A percentile compares a stretch with the other conserved stretches of the same genome.
Evolutionary conservation across 2,797 vertebrate species (phyloP).

Genomic region (Coendou prehensilis): DNA sequence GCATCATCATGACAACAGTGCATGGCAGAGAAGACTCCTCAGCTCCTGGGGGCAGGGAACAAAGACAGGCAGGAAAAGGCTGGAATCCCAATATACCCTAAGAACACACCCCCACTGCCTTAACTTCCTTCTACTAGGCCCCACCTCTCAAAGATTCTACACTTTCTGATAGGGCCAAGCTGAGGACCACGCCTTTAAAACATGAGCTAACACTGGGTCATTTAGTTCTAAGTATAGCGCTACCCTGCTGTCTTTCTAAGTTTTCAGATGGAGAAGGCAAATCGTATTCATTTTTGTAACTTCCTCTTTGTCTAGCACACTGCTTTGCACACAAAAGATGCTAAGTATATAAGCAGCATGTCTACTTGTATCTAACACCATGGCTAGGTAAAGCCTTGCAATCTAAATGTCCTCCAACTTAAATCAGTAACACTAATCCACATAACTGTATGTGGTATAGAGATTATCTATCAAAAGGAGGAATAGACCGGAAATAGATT

Average conservation of each 20-base stretch:
- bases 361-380: neutral
- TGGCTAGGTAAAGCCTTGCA: neutral
- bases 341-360: neutral
- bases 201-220: neutral
- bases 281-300: neutral
- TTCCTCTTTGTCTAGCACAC: neutral
- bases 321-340: neutral
- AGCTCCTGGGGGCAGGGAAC: neutral
- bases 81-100: neutral
- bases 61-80: neutral
- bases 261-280: neutral
- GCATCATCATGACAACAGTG: neutral
- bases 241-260: neutral
- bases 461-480: neutral
- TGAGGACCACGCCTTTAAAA: neutral
- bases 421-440: neutral
- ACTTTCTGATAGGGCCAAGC: neutral
- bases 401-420: neutral
- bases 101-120: neutral
- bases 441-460: rapidly evolving
- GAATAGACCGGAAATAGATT: neutral
- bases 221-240: neutral
- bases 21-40: neutral
- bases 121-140: neutral
- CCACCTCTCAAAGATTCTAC: neutral